Percentiles rank a stretch among this genome's conserved stretches.
phyloP scores from a whole-genome alignment of 1,140 invertebrate species.

The Ceratina australensis region DNA sequence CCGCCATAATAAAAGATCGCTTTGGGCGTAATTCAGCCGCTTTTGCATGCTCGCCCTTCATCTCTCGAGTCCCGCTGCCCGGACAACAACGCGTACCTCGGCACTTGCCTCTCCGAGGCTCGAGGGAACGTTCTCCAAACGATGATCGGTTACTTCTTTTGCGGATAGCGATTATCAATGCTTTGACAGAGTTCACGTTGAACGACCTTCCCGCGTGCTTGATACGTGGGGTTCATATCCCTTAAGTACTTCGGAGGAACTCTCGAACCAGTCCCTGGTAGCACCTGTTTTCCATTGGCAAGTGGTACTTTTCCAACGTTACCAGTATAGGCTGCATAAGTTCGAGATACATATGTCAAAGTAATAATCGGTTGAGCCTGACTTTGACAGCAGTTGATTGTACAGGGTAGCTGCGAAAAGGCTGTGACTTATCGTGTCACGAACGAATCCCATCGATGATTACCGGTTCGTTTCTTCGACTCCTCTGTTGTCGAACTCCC shows the following conservation, averaged over 20 bases:
- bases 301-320: conserved; percentile 42
- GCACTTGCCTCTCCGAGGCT: conserved; percentile 28
- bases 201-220: conserved; percentile 37
- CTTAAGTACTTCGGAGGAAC: conserved; percentile 1
- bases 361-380: conserved; percentile 1
- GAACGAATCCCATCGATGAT: conserved; percentile 3
- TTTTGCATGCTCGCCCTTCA: neutral
- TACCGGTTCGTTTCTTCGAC: neutral
- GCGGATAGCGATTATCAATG: conserved; percentile 15
- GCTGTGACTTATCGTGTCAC: neutral
- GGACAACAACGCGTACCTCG: conserved; percentile 28
- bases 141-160: conserved; percentile 19
- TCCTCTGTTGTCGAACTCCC: neutral
- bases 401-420: neutral
- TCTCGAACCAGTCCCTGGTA: conserved; percentile 30
- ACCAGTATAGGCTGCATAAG: conserved; percentile 7
- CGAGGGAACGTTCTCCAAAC: conserved; percentile 18
- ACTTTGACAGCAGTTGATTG: conserved; percentile 33
- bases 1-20: conserved; percentile 46
- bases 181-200: conserved; percentile 4
- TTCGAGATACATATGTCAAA: conserved; percentile 18
- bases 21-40: conserved; percentile 1
- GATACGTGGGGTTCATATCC: conserved; percentile 29
- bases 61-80: neutral
- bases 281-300: conserved; percentile 47